Conservation (phyloP, 1,140 invertebrate genomes). For the Eurosta solidaginis region DNA sequence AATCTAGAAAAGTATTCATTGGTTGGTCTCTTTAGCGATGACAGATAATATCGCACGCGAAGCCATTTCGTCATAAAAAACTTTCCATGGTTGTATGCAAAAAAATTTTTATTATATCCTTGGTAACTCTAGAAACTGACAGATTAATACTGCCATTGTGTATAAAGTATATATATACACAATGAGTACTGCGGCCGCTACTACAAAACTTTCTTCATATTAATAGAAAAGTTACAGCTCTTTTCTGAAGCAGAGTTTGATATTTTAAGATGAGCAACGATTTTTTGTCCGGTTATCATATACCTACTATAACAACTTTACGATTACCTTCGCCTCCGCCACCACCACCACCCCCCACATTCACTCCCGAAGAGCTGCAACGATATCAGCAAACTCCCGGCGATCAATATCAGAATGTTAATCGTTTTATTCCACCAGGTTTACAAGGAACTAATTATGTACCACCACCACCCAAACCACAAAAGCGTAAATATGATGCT, state of each 20-base stretch:
- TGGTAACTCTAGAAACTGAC: conserved; percentile 17
- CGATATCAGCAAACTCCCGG: background rate
- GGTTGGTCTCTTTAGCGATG: too few relatives aligned
- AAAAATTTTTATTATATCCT: background rate
- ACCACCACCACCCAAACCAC: background rate
- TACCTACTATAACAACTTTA: background rate
- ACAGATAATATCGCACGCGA: too few relatives aligned
- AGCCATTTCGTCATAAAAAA: too few relatives aligned
- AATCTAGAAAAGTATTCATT: too few relatives aligned
- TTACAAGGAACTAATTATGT: background rate
- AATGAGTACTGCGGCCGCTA: too few relatives aligned
- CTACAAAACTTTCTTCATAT: too few relatives aligned
- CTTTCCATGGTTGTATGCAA: background rate
- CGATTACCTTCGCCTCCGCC: background rate
- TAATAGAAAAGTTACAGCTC: too few relatives aligned
- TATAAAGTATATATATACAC: too few relatives aligned
- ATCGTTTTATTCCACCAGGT: conserved; percentile 27
- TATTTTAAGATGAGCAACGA: background rate
- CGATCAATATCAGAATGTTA: conserved; percentile 7
- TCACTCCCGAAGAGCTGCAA: background rate
- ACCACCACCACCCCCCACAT: background rate
- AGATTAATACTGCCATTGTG: too few relatives aligned
- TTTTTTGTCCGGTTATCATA: background rate
- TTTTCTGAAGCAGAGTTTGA: too few relatives aligned
- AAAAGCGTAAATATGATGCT: conserved; percentile 18